These are phyloP conservation scores for Cremastinae sp. DNA, from an alignment of 2,888 invertebrate genomes.

Conservation along the genomic window DNA sequence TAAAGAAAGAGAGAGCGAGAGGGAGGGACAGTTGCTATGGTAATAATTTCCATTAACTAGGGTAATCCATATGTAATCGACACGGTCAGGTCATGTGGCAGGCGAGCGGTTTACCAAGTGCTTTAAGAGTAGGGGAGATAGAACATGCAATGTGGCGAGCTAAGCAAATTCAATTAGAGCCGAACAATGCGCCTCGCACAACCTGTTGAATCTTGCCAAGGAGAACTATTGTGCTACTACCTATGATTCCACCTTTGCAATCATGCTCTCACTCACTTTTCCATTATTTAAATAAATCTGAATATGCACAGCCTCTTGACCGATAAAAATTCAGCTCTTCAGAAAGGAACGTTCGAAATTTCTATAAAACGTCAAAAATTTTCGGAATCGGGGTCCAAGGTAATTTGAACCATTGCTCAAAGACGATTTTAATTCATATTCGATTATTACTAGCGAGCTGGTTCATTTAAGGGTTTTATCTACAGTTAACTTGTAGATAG, in stretches of 20 bases:
- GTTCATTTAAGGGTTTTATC: too few relatives aligned
- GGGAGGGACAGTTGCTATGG: slow-evolving; percentile 37
- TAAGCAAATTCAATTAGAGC: slow-evolving; percentile 73
- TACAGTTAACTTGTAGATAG: too few relatives aligned
- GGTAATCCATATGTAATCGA: slow-evolving; percentile 71
- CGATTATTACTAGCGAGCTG: too few relatives aligned
- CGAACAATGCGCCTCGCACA: slow-evolving; percentile 69
- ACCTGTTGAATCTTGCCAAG: slow-evolving; percentile 71
- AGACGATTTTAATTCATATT: too few relatives aligned
- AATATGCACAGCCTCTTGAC: background rate
- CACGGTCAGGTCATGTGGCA: slow-evolving; percentile 63
- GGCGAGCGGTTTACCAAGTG: slow-evolving; percentile 56
- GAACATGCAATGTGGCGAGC: slow-evolving; percentile 63
- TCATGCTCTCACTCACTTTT: slow-evolving; percentile 17
- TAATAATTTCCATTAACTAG: slow-evolving; percentile 66
- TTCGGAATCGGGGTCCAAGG: too few relatives aligned
- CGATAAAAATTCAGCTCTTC: too few relatives aligned
- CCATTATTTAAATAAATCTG: slow-evolving; percentile 20
- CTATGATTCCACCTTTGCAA: background rate
- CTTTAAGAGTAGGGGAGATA: slow-evolving; percentile 65
- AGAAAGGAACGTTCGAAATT: too few relatives aligned
- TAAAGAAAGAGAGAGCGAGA: slow-evolving; percentile 48
- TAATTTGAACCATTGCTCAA: too few relatives aligned
- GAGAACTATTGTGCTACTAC: slow-evolving; percentile 35
- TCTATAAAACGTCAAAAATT: too few relatives aligned